A percentile compares a stretch with the other conserved stretches of the same genome.
phyloP scores from a whole-genome alignment of 2,888 invertebrate genomes.

The Psococerastis gibbosa region DNA sequence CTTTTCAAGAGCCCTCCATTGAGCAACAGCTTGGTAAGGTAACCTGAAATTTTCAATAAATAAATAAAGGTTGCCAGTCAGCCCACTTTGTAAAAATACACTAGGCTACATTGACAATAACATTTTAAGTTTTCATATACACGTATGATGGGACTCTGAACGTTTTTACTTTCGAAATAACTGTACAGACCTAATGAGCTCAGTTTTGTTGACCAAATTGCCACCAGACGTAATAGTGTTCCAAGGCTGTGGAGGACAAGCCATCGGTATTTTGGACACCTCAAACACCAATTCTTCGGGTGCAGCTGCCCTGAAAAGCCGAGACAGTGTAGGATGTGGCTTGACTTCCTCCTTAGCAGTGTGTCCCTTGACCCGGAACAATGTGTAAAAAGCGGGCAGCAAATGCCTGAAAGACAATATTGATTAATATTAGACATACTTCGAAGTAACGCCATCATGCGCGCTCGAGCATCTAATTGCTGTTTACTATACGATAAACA shows the following conservation, averaged over 20 bases:
- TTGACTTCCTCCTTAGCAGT: slow-evolving; percentile 33
- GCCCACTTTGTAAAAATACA: too few species aligned
- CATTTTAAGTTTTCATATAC: too few species aligned
- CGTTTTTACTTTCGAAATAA: too few species aligned
- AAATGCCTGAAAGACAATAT: slow-evolving; percentile 31
- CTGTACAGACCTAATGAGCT: slow-evolving; percentile 38
- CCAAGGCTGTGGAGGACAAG: slow-evolving; percentile 80
- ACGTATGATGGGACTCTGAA: too few species aligned
- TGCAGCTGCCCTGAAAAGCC: slow-evolving; percentile 46
- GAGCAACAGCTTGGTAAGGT: slow-evolving; percentile 39
- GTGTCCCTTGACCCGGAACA: slow-evolving; percentile 35
- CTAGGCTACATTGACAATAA: too few species aligned
- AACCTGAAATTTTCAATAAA: slow-evolving; percentile 25
- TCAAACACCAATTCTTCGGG: slow-evolving; percentile 52
- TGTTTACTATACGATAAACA: too few species aligned
- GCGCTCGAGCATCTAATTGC: too few species aligned
- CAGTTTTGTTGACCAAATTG: slow-evolving; percentile 47
- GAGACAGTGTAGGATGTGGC: slow-evolving; percentile 61
- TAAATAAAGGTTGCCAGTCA: too few species aligned
- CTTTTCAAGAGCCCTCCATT: slow-evolving; percentile 39
- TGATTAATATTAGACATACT: slow-evolving; percentile 12
- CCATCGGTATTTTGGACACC: slow-evolving; percentile 50
- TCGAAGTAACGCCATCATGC: too few species aligned
- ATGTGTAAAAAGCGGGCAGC: slow-evolving; percentile 59
- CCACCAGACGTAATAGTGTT: slow-evolving; percentile 46